phyloP scores from a whole-genome alignment of 2,113 vertebrate species.

The Raja brachyura region DNA sequence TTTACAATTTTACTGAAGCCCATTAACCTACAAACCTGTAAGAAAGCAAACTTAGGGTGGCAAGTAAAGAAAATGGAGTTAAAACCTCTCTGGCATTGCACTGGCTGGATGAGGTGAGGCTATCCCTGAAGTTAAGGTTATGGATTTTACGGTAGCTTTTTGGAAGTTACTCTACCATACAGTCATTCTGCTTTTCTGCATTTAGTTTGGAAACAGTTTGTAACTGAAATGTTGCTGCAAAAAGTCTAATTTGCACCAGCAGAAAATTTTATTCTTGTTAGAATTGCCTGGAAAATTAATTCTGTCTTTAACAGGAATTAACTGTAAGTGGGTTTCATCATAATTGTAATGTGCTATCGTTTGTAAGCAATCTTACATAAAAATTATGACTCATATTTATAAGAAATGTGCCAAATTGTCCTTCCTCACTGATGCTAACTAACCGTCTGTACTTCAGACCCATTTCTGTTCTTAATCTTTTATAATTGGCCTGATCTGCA shows the following conservation, averaged over 20 bases:
- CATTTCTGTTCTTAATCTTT: background rate
- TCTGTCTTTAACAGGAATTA: background rate
- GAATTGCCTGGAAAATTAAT: background rate
- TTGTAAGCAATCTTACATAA: constrained; percentile 8
- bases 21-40: no score
- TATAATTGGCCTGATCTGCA: no score
- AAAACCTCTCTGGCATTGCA: background rate
- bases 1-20: no score
- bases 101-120: background rate
- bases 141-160: background rate
- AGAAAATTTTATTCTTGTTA: background rate
- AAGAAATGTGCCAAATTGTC: background rate
- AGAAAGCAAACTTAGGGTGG: background rate
- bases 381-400: background rate
- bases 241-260: constrained; percentile 13
- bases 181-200: background rate
- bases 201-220: background rate
- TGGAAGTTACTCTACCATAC: background rate
- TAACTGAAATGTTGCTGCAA: background rate
- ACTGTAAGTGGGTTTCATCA: background rate
- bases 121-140: background rate
- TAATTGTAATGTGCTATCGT: background rate
- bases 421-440: background rate
- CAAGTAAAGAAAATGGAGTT: background rate
- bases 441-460: background rate